Base-by-base conservation (phyloP, 2,113 vertebrate species). In the Meriones unguiculatus region DNA sequence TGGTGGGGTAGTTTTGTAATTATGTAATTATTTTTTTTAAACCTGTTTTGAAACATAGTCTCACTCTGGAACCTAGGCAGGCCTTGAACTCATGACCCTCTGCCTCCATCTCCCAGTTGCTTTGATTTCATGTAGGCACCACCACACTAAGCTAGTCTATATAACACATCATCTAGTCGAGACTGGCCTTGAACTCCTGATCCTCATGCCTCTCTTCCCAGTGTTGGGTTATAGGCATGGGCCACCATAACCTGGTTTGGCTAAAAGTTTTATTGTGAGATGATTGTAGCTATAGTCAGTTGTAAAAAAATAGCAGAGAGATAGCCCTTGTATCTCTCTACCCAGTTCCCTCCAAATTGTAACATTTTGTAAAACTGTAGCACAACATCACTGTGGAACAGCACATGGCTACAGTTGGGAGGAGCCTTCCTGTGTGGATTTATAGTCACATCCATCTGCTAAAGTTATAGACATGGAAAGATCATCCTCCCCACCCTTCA, bases 221-320 rank as follows among this genome's bases (percentile, higher is more conserved):
- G 38, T 64, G 57, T 25, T 77, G 72, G 38, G 10, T 89, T 75
- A 12, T n/a, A 59, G 87, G 70, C n/a, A 12, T 62, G 54, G 35
- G 52, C 22, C n/a, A 30, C 52, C 54, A 89, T 30, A 52, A 20
- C 86, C 46, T 38, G 52, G 22, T 78, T 73, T 89, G 64, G 69
- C 70, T 46, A 35, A 89, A 82, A 14, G 50, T 90, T 78, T 93
- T 30, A 70, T 82, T 94, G 69, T 70, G 77, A 73, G 77, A 85
- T 50, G 84, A 69, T 82, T 94, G 12, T 13, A 69, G 78, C 57
- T 70, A 25, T 35, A 2, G 32, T 38, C 62, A 65, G 1, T 77
- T 94, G 30, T 32, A 52, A 95, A 78, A 24, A 76, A 50, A 46
- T 69, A 35, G 50, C 30, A 38, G 28, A 87, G 65, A 77, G 25